phyloP scores from a whole-genome alignment of 2,888 invertebrate species.

The Troilus luridus region DNA sequence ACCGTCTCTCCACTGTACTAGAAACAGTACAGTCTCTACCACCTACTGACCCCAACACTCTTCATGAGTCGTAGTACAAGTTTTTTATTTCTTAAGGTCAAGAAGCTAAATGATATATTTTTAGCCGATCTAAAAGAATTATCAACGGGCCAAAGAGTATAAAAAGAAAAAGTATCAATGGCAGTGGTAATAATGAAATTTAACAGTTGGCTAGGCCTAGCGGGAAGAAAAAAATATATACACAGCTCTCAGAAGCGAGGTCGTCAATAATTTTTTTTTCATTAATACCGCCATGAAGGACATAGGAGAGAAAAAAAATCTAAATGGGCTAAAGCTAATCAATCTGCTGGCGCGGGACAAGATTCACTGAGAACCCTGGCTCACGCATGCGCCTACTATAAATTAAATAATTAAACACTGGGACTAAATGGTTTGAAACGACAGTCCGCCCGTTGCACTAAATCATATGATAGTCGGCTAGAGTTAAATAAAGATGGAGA shows the following conservation, averaged over 20 bases:
- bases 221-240: background rate
- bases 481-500: constrained; percentile 24
- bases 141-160: background rate
- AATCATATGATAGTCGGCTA: background rate
- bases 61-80: too few relatives aligned
- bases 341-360: background rate
- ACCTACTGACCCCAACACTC: too few relatives aligned
- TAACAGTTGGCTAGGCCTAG: background rate
- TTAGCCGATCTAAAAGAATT: background rate
- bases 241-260: background rate
- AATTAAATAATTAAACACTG: constrained; percentile 45
- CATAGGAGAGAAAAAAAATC: background rate
- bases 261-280: constrained; percentile 30
- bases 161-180: background rate
- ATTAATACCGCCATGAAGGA: background rate
- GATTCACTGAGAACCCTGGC: background rate
- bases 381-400: constrained; percentile 19
- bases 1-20: too few relatives aligned
- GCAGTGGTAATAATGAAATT: background rate
- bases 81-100: background rate
- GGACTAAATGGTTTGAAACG: constrained; percentile 39
- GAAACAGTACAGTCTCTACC: too few relatives aligned
- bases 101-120: background rate
- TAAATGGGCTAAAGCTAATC: background rate
- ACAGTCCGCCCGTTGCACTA: background rate